Conservation (phyloP, 2,888 invertebrate species). For the Cylindroiulus punctatus region DNA sequence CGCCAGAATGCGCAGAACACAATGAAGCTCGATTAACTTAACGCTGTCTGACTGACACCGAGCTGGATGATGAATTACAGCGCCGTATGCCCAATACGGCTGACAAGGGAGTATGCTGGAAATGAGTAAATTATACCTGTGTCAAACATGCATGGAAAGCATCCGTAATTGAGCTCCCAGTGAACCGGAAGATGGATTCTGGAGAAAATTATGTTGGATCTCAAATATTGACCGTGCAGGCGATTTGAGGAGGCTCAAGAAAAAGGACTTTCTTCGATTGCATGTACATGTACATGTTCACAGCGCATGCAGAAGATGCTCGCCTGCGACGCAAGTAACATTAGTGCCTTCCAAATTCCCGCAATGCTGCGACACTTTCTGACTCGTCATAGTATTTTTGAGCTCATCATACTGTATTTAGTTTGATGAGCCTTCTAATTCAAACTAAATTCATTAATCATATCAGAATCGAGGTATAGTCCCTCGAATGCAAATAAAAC, state of each 20-base stretch:
- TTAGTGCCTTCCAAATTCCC: no score
- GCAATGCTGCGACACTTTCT: no score
- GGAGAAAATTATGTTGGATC: not conserved
- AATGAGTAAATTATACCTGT: not conserved
- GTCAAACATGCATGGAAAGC: conserved; percentile 22
- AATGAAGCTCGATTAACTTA: conserved; percentile 42
- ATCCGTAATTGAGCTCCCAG: not conserved
- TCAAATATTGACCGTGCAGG: not conserved
- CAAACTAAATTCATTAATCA: no score
- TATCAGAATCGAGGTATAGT: no score
- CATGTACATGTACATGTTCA: no score
- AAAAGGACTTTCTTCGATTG: not conserved
- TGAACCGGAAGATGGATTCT: not conserved
- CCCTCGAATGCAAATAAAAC: no score
- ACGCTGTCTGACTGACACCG: not conserved
- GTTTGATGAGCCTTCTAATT: no score
- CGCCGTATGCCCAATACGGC: not conserved
- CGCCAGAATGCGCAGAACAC: not conserved
- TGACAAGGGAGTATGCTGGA: not conserved
- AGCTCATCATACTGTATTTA: no score
- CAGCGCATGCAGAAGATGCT: no score
- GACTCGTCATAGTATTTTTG: no score
- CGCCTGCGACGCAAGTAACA: no score
- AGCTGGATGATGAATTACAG: not conserved
- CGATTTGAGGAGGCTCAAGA: not conserved